Evolutionary conservation across 2,888 invertebrate genomes (phyloP).

Genomic region (Tetheella fluctuosa): DNA sequence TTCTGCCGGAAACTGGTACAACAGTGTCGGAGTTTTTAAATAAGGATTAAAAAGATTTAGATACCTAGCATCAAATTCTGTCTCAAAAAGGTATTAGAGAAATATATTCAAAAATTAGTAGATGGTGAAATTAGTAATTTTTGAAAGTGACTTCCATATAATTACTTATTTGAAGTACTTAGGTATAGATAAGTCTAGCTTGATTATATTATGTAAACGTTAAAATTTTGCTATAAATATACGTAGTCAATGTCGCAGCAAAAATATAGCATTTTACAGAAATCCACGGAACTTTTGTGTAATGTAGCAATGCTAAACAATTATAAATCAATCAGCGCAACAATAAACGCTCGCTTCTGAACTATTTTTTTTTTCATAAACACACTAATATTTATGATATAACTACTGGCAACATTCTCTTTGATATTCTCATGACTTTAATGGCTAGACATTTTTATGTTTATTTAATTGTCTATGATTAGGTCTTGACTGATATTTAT

Average conservation of each 20-base stretch:
- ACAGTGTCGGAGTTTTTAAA: background rate
- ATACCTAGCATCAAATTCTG: background rate
- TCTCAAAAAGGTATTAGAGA: too few species aligned
- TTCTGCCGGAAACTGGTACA: background rate
- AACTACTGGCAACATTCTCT: constrained; percentile 1
- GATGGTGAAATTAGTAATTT: too few species aligned
- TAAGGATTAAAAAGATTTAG: background rate
- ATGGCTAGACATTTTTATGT: background rate
- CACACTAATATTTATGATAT: constrained; percentile 4
- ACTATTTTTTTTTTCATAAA: constrained; percentile 7
- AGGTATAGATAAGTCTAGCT: too few species aligned
- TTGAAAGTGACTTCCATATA: too few species aligned
- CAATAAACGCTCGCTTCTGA: constrained; percentile 1
- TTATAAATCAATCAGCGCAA: constrained; percentile 4
- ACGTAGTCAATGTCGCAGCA: background rate
- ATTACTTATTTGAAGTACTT: too few species aligned
- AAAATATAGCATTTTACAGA: background rate
- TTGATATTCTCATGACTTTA: background rate
- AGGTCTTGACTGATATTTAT: background rate
- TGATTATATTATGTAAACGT: too few species aligned
- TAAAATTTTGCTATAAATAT: too few species aligned
- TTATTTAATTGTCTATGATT: background rate
- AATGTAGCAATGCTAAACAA: background rate
- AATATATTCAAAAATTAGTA: too few species aligned
- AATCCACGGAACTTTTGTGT: background rate